Base-by-base conservation (phyloP, 2,113 vertebrate species). In the Apus apus region DNA sequence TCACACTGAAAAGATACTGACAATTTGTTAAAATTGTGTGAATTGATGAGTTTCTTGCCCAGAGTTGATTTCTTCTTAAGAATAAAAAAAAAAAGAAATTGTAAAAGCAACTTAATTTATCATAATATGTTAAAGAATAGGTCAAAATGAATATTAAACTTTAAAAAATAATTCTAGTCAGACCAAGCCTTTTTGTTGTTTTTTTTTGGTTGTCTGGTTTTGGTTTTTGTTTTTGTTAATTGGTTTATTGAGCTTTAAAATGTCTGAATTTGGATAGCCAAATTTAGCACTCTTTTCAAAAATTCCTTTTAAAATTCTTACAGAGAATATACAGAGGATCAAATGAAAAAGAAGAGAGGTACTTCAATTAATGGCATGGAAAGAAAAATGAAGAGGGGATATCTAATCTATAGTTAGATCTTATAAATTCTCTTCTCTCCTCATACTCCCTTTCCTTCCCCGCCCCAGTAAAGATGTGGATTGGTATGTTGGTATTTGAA, bases 401-500 rank as follows among this genome's bases (percentile, higher is more conserved):
- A 77, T 61, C 20, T 81, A 75, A 45, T 78, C 60, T 94, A 56
- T 83, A 76, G 36, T 68, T 82, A n/a, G 43, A 89, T 6, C 5
- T 65, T 62, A 25, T 70, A 85, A 91, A 87, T 96, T 58, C 66
- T 66, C 16, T 80, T 6, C 22, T 79, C 19, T 56, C 45, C 30
- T 62, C 46, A 27, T 54, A 27, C 10, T 80, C 12, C 23, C 46
- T 71, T 91, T 94, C 48, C 86, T 62, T 81, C 25, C 71, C 11
- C 57, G 90, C 34, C 54, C 11, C 8, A 58, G 46, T 4, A 66
- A 34, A 85, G 7, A 62, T 26, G 9, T 80, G 25, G n/a, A 38
- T 91, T 91, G 74, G 84, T 84, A 93, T 90, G 80, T 29, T 90
- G 94, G 74, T 66, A 95, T 96, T 93, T 96, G 85, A 85, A 94